Conservation (phyloP, 2,888 invertebrate genomes). For the Sminthurinus aureus region DNA sequence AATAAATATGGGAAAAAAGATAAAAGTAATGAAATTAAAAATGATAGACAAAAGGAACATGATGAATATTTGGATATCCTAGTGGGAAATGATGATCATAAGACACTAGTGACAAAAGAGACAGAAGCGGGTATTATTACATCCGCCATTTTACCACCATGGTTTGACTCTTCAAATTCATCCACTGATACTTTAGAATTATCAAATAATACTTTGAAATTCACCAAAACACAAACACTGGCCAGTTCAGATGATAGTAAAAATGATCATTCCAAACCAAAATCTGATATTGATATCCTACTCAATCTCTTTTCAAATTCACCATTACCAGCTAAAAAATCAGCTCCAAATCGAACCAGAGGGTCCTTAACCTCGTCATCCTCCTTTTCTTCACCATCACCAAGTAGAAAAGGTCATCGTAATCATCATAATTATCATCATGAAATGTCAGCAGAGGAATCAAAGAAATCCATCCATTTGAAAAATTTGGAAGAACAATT, state of each 20-base stretch:
- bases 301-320: conserved; percentile 35
- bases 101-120: conserved; percentile 56
- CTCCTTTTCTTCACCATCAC: conserved; percentile 6
- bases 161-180: conserved; percentile 46
- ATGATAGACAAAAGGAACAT: conserved; percentile 17
- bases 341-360: background rate
- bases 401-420: background rate
- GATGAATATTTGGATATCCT: conserved; percentile 55
- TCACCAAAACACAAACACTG: background rate
- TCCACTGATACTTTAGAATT: conserved; percentile 34
- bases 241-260: conserved; percentile 20
- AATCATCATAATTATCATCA: conserved; percentile 16
- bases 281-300: conserved; percentile 32
- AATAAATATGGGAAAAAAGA: conserved; percentile 28
- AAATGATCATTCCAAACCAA: conserved; percentile 31
- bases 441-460: conserved; percentile 28
- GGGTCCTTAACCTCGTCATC: background rate
- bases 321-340: conserved; percentile 9
- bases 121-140: conserved; percentile 57
- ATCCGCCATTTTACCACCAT: conserved; percentile 57
- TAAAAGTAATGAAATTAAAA: background rate
- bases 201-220: conserved; percentile 25
- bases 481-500: conserved; percentile 39
- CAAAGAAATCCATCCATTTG: conserved; percentile 28
- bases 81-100: conserved; percentile 54